A percentile compares a stretch with the other conserved stretches of the same genome.
Evolutionary conservation across 2,113 vertebrate genomes (phyloP).

Genomic region (Carassius gibelio): DNA sequence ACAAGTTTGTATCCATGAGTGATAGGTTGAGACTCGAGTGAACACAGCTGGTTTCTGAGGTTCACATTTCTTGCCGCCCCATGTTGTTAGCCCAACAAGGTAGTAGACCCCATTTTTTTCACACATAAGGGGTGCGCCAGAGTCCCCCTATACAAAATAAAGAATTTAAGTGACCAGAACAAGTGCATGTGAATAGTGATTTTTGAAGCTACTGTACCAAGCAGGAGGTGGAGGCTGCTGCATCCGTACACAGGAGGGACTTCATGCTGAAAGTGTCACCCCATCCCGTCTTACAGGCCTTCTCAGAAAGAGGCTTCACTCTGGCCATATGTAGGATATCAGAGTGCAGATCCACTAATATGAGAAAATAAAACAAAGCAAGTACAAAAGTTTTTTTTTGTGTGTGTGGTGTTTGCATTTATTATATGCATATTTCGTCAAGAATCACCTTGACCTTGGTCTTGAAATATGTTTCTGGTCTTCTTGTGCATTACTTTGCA

Average conservation of each 20-base stretch:
- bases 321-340: slow-evolving; percentile 64
- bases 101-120: slow-evolving; percentile 62
- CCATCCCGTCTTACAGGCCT: slow-evolving; percentile 60
- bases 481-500: background rate
- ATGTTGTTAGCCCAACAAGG: slow-evolving; percentile 71
- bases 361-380: background rate
- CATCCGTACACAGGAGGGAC: slow-evolving; percentile 65
- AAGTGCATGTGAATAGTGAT: background rate
- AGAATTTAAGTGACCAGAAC: background rate
- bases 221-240: slow-evolving; percentile 70
- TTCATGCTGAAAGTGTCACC: slow-evolving; percentile 54
- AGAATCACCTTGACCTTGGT: background rate
- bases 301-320: slow-evolving; percentile 61
- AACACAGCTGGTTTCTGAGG: slow-evolving; percentile 68
- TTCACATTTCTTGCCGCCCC: slow-evolving; percentile 62
- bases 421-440: background rate
- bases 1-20: slow-evolving; percentile 60
- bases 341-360: slow-evolving; percentile 47
- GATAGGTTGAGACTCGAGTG: slow-evolving; percentile 58
- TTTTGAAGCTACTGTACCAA: slow-evolving; percentile 60
- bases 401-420: background rate
- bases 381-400: background rate
- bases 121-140: slow-evolving; percentile 69
- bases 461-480: background rate
- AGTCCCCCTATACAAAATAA: slow-evolving; percentile 64